Evolutionary conservation across 2,888 invertebrate genomes (phyloP), one percentile per base, ranked within the genome.

Genomic region (Helobdella robusta): DNA sequence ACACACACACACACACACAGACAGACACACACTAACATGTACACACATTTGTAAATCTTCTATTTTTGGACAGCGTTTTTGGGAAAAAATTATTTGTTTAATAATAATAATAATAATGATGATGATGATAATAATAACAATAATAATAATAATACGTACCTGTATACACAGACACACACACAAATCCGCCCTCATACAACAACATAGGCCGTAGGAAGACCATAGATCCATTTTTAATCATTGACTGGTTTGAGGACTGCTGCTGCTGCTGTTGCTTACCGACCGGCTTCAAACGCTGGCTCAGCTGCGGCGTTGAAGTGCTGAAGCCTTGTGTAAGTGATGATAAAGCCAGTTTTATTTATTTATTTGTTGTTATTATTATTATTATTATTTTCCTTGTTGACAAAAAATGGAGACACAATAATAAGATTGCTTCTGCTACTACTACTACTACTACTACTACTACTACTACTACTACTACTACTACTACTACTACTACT

Each of bases 191-290:
- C 23, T 30, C 32, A 1, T 60, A 2, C 11, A 48, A 23, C 20
- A 28, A 23, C 35, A 30, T 36, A 66, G 66, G 66, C 20, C 34
- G 36, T 6, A 60, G 61, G 18, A 66, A 66, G 36, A 23, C 46
- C 28, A 61, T 60, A 2, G 66, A 66, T 32, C n/a, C 36, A 8
- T 28, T 34, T 28, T 30, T 66, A 44, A 23, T 54, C 18, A 48
- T 62, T 23, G 30, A 36, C 30, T 66, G 66, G 66, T 18, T 20
- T 30, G n/a, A 61, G 18, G 30, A 66, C 6, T 66, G 66, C n/a
- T 66, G 66, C 35, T 66, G 66, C 44, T 66, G 66, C 35, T 66
- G 66, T 35, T 66, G 52, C 54, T 61, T 48, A 25, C 66, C 66
- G 11, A 28, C 35, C 4, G n/a, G 32, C 32, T 32, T 44, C 30